Base-by-base conservation (phyloP, 2,113 vertebrate genomes). In the Bucco capensis region DNA sequence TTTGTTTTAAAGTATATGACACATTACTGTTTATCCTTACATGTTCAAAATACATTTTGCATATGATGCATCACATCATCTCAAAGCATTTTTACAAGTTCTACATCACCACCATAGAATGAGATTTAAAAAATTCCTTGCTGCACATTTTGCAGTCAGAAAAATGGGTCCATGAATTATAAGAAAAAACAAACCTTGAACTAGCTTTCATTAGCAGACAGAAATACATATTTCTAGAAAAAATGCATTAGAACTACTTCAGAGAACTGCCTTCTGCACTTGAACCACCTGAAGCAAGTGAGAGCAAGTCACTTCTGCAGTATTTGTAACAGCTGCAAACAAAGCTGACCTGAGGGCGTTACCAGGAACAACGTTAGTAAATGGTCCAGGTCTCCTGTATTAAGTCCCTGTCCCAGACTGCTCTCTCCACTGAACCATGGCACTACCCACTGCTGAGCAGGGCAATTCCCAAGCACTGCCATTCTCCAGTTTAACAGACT, bases 381-480 rank as follows among this genome's bases (percentile, higher is more conserved):
- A 50, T 0, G 7, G 40, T 6, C 5, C 58, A 49, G 62, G 13
- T 69, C 25, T 61, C 27, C 37, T 14, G 33, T 1, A 8, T 2
- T 1, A 31, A 46, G 35, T 8, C 53, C n/a, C 31, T 22, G 24
- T 31, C 7, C 70, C 61, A 73, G 31, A 37, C 18, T 49, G 66
- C 27, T 9, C 28, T 42, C 54, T 19, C 42, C 54, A 24, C 8
- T 6, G 69, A 22, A 12, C 62, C 50, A 54, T 0, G 0, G 37
- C 3, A 17, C 30, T 22, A 49, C 19, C 19, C 50, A 66, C 12
- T 8, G 4, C 33, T 16, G 57, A 47, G 38, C 8, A 13, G n/a
- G 44, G 33, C 2, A 15, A 28, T 30, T 31, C 22, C 58, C 7
- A 2, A 11, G 44, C 4, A 24, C 13, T 9, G 1, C 13, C 30